phyloP scores from a whole-genome alignment of 1,140 invertebrate genomes.

The Triops cancriformis region DNA sequence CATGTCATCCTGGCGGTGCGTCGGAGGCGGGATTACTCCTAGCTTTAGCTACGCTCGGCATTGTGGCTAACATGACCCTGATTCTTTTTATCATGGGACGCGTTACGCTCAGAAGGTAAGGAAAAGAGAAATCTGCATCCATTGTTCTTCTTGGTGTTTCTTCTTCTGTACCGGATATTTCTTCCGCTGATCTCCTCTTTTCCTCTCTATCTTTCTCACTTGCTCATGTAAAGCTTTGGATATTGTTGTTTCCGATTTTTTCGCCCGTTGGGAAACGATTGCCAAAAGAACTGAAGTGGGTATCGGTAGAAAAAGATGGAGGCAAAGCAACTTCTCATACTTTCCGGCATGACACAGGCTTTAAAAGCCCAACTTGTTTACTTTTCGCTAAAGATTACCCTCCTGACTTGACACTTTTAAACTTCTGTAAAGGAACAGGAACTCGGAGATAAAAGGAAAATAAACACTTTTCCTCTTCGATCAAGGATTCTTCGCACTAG shows the following conservation, averaged over 20 bases:
- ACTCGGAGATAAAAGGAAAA: too few species aligned
- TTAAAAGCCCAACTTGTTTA: not conserved
- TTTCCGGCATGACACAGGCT: not conserved
- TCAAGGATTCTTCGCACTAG: too few species aligned
- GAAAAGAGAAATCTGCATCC: not conserved
- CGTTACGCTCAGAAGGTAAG: slow-evolving; percentile 60
- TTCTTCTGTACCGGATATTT: not conserved
- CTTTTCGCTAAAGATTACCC: not conserved
- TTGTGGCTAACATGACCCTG: slow-evolving; percentile 68
- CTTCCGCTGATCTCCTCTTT: not conserved
- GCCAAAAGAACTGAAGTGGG: not conserved
- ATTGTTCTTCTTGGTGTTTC: too few species aligned
- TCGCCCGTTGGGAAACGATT: too few species aligned
- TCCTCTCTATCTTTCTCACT: not conserved
- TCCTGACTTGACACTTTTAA: not conserved
- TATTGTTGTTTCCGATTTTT: too few species aligned
- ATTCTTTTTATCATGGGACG: slow-evolving; percentile 70
- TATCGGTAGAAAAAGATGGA: not conserved
- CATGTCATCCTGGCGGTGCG: slow-evolving; percentile 68
- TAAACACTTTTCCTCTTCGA: too few species aligned
- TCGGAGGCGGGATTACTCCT: slow-evolving; percentile 70
- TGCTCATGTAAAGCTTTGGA: not conserved
- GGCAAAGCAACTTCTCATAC: not conserved
- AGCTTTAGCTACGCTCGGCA: slow-evolving; percentile 64
- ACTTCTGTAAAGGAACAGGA: not conserved